These are phyloP conservation scores for Tenebrosternarchus preto DNA, from an alignment of 2,113 vertebrate species.

Conservation along the genomic window DNA sequence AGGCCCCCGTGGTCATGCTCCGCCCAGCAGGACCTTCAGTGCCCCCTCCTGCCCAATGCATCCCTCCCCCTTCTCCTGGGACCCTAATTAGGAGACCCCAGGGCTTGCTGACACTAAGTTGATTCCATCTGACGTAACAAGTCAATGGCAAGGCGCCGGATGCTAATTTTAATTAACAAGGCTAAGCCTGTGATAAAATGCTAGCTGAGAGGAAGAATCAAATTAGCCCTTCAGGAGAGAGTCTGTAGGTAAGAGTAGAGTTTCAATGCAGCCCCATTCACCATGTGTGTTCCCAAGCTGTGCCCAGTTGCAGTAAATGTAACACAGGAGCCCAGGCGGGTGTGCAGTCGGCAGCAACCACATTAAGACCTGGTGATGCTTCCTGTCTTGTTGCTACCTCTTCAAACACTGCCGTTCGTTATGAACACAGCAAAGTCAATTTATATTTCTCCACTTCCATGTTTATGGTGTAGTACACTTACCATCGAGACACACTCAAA, in stretches of 20 bases:
- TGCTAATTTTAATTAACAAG: constrained; percentile 83
- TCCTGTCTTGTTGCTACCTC: background rate
- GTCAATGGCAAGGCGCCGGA: constrained; percentile 77
- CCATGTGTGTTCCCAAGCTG: constrained; percentile 13
- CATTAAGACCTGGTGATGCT: constrained; percentile 10
- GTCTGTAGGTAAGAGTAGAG: constrained; percentile 33
- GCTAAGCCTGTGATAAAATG: constrained; percentile 72
- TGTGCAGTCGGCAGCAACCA: constrained; percentile 11
- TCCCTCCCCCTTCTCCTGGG: constrained; percentile 53
- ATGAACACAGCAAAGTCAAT: background rate
- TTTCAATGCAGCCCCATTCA: constrained; percentile 29
- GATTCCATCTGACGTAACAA: constrained; percentile 81
- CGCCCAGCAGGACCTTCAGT: constrained; percentile 71
- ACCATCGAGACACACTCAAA: background rate
- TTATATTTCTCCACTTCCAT: too few relatives aligned
- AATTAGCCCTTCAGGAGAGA: constrained; percentile 46
- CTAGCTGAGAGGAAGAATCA: constrained; percentile 43
- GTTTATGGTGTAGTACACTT: too few relatives aligned
- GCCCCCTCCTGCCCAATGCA: constrained; percentile 44
- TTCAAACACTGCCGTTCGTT: background rate
- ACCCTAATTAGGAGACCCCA: constrained; percentile 73
- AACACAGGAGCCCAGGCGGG: background rate
- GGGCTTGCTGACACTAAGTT: constrained; percentile 71
- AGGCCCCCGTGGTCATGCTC: constrained; percentile 55
- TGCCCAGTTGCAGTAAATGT: background rate